Percentiles rank a stretch among this genome's conserved stretches.
Conservation (phyloP, 2,888 invertebrate species). For the Drosophila suboccidentalis region DNA sequence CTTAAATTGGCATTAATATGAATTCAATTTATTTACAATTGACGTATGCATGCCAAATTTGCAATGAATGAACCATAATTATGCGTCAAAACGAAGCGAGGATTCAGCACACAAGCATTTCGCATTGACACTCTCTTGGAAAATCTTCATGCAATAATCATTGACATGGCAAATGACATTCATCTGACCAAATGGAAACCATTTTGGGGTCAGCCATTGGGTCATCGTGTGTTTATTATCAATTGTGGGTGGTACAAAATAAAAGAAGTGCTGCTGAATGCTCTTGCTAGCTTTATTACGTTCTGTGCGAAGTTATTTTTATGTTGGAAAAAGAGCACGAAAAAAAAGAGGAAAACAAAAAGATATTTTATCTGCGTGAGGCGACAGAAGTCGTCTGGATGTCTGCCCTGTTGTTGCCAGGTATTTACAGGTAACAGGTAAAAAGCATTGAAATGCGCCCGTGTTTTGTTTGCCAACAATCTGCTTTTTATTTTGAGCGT, state of each 20-base stretch:
- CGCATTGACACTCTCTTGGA: conserved; percentile 9
- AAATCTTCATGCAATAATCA: conserved; percentile 8
- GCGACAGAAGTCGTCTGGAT: conserved; percentile 50
- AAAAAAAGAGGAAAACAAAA: conserved; percentile 42
- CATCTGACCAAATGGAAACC: conserved; percentile 46
- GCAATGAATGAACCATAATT: conserved; percentile 26
- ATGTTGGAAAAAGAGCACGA: conserved; percentile 39
- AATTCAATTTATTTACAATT: conserved; percentile 32
- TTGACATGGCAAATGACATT: conserved; percentile 43
- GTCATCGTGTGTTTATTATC: conserved; percentile 70
- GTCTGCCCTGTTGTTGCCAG: conserved; percentile 32
- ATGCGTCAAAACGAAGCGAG: neutral
- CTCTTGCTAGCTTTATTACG: neutral
- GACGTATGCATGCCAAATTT: conserved; percentile 30
- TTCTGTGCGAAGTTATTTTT: conserved; percentile 60
- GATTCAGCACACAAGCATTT: conserved; percentile 8
- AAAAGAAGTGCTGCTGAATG: conserved; percentile 17
- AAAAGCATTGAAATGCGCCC: conserved; percentile 77
- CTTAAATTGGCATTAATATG: conserved; percentile 52
- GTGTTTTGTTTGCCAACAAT: conserved; percentile 79
- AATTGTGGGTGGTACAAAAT: conserved; percentile 38
- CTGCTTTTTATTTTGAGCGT: conserved; percentile 79
- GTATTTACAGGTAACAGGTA: conserved; percentile 70
- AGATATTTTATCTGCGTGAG: conserved; percentile 63
- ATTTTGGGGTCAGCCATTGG: conserved; percentile 50